A percentile compares a stretch with the other conserved stretches of the same genome.
These are phyloP conservation scores for Dicycla oo DNA, from an alignment of 2,888 invertebrate genomes.

Conservation along the genomic window DNA sequence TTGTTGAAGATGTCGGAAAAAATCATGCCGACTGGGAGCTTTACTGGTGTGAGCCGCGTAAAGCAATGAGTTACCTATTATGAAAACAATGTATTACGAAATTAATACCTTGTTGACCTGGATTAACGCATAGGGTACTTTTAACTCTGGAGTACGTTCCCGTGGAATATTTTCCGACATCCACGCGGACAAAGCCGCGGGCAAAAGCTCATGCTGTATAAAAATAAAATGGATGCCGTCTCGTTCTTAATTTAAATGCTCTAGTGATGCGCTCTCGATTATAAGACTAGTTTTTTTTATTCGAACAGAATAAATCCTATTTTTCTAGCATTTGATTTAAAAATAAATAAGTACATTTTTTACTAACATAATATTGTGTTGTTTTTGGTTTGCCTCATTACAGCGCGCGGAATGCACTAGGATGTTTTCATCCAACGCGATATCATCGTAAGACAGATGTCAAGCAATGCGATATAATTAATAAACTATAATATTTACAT, in stretches of 20 bases:
- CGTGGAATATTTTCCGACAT: no score
- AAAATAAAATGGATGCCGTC: slow-evolving; percentile 18
- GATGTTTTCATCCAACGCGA: slow-evolving; percentile 41
- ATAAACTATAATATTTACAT: slow-evolving; percentile 24
- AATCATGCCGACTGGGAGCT: no score
- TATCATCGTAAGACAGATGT: slow-evolving; percentile 39
- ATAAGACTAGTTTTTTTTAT: slow-evolving; percentile 4
- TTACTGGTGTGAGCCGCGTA: no score
- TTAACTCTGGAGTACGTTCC: no score
- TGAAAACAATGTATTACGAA: no score
- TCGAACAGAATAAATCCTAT: no score
- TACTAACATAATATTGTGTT: not conserved
- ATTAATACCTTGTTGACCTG: no score
- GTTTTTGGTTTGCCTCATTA: slow-evolving; percentile 44
- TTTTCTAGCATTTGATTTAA: not conserved
- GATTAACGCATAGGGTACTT: no score
- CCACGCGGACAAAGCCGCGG: no score
- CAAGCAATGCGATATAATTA: slow-evolving; percentile 32
- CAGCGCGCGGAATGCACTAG: slow-evolving; percentile 18
- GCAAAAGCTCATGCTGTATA: not conserved
- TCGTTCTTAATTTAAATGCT: slow-evolving; percentile 14
- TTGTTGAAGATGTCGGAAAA: no score
- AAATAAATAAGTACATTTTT: not conserved
- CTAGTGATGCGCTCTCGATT: slow-evolving; percentile 19
- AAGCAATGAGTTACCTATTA: no score